Conservation (phyloP, 2,113 vertebrate species). For the Ctenomys sociabilis region DNA sequence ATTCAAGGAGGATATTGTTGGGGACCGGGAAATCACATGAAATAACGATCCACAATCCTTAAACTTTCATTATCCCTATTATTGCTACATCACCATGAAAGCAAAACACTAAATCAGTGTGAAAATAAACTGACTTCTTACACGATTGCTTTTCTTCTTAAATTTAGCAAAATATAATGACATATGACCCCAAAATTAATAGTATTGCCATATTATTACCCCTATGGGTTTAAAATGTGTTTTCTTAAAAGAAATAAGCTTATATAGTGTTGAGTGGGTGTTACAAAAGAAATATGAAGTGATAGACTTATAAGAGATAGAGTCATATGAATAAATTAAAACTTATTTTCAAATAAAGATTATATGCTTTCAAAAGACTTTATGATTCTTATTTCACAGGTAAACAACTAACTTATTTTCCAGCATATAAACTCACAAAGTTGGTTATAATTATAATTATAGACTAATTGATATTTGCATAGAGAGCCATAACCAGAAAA, state of each 20-base stretch:
- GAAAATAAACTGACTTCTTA: constrained; percentile 58
- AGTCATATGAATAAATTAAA: neutral
- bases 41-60: constrained; percentile 50
- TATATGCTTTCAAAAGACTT: neutral
- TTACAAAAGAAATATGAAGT: constrained; percentile 25
- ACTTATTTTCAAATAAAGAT: neutral
- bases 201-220: too few relatives aligned
- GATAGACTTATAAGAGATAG: neutral
- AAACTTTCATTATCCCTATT: constrained; percentile 24
- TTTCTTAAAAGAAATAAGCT: neutral
- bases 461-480: neutral
- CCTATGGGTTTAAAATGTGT: constrained; percentile 42
- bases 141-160: constrained; percentile 50
- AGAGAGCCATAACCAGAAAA: neutral
- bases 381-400: neutral
- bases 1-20: constrained; percentile 55
- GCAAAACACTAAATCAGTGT: constrained; percentile 29
- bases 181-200: too few relatives aligned
- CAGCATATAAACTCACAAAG: neutral
- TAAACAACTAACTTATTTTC: neutral
- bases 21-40: constrained; percentile 61
- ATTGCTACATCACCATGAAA: constrained; percentile 45
- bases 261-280: neutral
- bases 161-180: constrained; percentile 60
- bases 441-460: neutral